phyloP scores from a whole-genome alignment of 92 coral and sea anemone genomes.

The Palythoa heliodiscus region DNA sequence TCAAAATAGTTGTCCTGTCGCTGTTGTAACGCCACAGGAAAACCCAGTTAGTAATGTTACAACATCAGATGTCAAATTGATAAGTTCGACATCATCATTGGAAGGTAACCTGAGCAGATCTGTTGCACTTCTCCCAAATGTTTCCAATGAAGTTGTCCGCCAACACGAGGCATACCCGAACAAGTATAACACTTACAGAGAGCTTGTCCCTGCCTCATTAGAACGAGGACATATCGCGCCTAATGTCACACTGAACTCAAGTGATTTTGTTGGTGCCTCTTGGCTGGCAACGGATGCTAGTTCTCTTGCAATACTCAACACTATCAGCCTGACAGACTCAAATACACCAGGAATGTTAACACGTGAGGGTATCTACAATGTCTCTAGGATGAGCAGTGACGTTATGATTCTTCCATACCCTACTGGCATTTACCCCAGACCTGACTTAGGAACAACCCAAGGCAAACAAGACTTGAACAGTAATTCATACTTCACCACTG shows the following conservation, averaged over 20 bases:
- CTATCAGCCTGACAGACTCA: conserved; percentile 60
- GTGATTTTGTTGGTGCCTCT: conserved; percentile 60
- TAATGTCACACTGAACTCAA: conserved; percentile 40
- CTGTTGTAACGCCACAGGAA: conserved; percentile 27
- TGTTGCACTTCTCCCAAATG: background rate
- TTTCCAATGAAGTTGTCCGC: background rate
- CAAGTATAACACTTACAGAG: conserved; percentile 17
- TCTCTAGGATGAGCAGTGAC: conserved; percentile 20
- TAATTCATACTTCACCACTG: conserved; percentile 18
- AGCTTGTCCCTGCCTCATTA: conserved; percentile 34
- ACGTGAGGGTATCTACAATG: conserved; percentile 32
- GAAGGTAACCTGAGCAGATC: conserved; percentile 2
- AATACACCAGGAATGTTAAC: conserved; percentile 22
- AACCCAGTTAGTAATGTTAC: background rate
- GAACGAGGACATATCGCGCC: conserved; percentile 62
- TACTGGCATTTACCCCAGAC: conserved; percentile 9
- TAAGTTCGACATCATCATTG: background rate
- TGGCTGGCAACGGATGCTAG: conserved; percentile 73
- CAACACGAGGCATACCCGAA: conserved; percentile 6
- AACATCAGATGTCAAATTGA: conserved; percentile 8
- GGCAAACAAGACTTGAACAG: conserved; percentile 37
- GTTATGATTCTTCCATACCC: conserved; percentile 16
- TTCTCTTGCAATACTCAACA: conserved; percentile 69
- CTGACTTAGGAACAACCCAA: conserved; percentile 2
- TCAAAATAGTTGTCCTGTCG: conserved; percentile 23